Conservation (phyloP, 1,140 invertebrate genomes). For the Leptonema lineaticorne region DNA sequence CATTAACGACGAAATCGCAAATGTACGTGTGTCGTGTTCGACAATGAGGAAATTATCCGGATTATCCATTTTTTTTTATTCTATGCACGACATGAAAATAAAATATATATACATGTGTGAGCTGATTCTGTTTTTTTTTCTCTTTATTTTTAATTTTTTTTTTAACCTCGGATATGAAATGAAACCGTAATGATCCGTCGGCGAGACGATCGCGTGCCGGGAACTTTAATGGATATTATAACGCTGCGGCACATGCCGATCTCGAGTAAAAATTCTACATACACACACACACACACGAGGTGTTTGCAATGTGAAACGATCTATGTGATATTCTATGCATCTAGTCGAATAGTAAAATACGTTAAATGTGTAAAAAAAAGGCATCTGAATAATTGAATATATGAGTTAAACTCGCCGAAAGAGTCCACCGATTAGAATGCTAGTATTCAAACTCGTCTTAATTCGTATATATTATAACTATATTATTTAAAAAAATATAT, state of each 20-base stretch:
- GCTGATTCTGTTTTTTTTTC: too few relatives aligned
- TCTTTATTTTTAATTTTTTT: neutral
- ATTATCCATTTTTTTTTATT: slow-evolving; percentile 26
- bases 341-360: too few relatives aligned
- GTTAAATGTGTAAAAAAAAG: too few relatives aligned
- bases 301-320: neutral
- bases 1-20: slow-evolving; percentile 32
- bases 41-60: slow-evolving; percentile 24
- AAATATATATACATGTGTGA: too few relatives aligned
- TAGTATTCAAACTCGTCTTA: too few relatives aligned
- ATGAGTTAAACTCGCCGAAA: too few relatives aligned
- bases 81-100: too few relatives aligned
- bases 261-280: neutral
- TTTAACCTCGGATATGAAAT: neutral
- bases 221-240: slow-evolving; percentile 27
- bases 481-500: too few relatives aligned
- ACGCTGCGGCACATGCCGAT: slow-evolving; percentile 30
- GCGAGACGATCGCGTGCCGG: slow-evolving; percentile 34
- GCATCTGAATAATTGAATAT: too few relatives aligned
- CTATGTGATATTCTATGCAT: too few relatives aligned
- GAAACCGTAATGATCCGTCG: slow-evolving; percentile 30
- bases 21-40: slow-evolving; percentile 37
- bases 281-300: neutral
- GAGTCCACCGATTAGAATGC: too few relatives aligned
- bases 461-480: too few relatives aligned